A percentile compares a stretch with the other conserved stretches of the same genome.
These are phyloP conservation scores for Orthochromis indermauri DNA, from an alignment of 2,113 vertebrate species.

Conservation along the genomic window DNA sequence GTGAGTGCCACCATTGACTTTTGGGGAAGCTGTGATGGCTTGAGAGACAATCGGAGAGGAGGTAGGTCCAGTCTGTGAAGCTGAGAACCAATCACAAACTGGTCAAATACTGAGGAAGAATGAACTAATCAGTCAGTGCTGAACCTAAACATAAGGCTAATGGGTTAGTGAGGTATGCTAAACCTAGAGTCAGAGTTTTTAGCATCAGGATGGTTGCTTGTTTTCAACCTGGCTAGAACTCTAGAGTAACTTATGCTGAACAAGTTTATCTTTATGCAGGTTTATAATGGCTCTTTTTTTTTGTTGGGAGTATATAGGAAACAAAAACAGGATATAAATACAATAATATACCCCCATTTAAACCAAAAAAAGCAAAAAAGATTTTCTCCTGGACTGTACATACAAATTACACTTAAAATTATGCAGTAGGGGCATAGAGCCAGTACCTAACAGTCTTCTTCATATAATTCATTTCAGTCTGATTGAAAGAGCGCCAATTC, in stretches of 20 bases:
- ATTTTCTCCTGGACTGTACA: neutral
- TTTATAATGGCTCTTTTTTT: neutral
- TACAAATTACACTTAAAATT: neutral
- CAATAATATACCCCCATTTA: neutral
- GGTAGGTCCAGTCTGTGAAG: constrained; percentile 18
- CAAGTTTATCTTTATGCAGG: neutral
- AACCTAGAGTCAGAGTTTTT: neutral
- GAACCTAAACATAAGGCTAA: neutral
- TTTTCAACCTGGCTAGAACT: neutral
- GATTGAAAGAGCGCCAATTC: neutral
- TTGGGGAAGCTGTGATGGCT: constrained; percentile 21
- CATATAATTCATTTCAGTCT: neutral
- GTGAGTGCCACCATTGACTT: constrained; percentile 20
- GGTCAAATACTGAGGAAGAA: neutral
- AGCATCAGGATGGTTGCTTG: neutral
- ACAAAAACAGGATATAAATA: neutral
- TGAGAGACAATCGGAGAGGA: constrained; percentile 53
- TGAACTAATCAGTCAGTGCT: neutral
- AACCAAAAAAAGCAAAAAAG: neutral
- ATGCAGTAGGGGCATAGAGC: neutral
- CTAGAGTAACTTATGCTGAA: neutral
- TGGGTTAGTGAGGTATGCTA: neutral
- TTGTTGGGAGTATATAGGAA: neutral
- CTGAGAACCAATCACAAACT: constrained; percentile 56
- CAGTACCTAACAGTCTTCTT: neutral